Conservation (phyloP, 1,140 invertebrate genomes). For the Aphaenogaster floridana region DNA sequence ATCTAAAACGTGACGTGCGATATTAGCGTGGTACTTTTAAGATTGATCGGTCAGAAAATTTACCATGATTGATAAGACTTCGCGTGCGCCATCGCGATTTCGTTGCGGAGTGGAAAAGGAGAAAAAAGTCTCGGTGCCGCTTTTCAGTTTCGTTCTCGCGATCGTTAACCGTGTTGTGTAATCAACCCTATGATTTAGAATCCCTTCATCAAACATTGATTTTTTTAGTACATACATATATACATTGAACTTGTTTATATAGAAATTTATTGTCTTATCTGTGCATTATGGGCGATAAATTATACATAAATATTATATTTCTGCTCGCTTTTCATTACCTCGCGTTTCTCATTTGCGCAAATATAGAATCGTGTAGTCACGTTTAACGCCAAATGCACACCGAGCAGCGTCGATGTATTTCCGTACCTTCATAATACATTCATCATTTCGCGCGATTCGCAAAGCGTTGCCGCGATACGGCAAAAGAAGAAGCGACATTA, state of each 20-base stretch:
- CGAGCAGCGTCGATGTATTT: slow-evolving; percentile 15
- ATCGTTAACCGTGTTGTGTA: not conserved
- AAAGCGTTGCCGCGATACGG: not conserved
- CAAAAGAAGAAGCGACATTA: not conserved
- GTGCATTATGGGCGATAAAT: not conserved
- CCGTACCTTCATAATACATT: slow-evolving; percentile 12
- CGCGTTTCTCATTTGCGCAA: not conserved
- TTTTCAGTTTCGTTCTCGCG: not conserved
- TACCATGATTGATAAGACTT: slow-evolving; percentile 54
- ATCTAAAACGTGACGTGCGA: slow-evolving; percentile 58
- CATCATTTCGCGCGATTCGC: slow-evolving; percentile 27
- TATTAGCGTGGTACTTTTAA: slow-evolving; percentile 56
- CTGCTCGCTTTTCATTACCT: not conserved
- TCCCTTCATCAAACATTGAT: not conserved
- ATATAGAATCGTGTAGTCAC: not conserved
- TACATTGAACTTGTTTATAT: not conserved
- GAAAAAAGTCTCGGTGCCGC: not conserved
- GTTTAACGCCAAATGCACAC: slow-evolving; percentile 5
- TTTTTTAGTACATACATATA: not conserved
- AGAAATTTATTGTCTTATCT: not conserved
- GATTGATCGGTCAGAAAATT: slow-evolving; percentile 59
- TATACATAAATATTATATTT: not conserved
- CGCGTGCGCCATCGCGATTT: slow-evolving; percentile 42
- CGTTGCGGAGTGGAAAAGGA: not conserved
- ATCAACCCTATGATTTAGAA: not conserved